Base-by-base conservation (phyloP, 2,797 vertebrate genomes). In the Eutrigla gurnardus region DNA sequence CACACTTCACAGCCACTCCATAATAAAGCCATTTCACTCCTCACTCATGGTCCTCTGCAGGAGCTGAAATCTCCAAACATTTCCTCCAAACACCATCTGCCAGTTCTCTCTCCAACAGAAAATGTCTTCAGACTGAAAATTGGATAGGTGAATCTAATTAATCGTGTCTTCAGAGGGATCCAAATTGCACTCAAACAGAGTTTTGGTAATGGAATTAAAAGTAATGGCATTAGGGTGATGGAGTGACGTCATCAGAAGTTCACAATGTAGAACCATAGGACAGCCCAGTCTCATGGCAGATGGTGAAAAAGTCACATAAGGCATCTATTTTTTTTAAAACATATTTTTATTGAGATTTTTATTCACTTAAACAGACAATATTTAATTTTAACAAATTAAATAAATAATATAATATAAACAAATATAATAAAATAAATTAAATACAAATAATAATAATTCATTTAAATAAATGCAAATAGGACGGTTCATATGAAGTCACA, bases 1-100 rank as follows among this genome's bases (percentile, higher is more conserved):
- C 45, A 46, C 55, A 18, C 53, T 57, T 49, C 55, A 62, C 37
- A 75, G 67, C 53, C 17, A 37, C 14, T 18, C 39, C 17, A 46
- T 65, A 40, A 40, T 61, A 75, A 77, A 78, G 10, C 14, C 40
- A 10, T 65, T 79, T 80, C 58, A 80, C 59, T 77, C 65, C 3
- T 71, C 57, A 33, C 3, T 63, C 18, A 35, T 32, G 5, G 15
- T 59, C 52, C 42, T 35, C 14, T 4, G 9, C 35, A 70, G 57
- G 50, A 71, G 25, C 57, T 60, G 10, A 71, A 54, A 58, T 53
- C 60, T 80, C 65, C 25, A 39, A 69, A 49, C 18, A 63, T 33
- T 65, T 61, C 54, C 47, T 59, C 45, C 15, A 0, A 68, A 71
- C 49, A 45, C 70, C 36, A 68, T 67, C 72, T 43, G 43, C 59